Evolutionary conservation across 2,113 vertebrate species (phyloP), one percentile per base, ranked within the genome.

Genomic region (Thalassarche chlororhynchos): DNA sequence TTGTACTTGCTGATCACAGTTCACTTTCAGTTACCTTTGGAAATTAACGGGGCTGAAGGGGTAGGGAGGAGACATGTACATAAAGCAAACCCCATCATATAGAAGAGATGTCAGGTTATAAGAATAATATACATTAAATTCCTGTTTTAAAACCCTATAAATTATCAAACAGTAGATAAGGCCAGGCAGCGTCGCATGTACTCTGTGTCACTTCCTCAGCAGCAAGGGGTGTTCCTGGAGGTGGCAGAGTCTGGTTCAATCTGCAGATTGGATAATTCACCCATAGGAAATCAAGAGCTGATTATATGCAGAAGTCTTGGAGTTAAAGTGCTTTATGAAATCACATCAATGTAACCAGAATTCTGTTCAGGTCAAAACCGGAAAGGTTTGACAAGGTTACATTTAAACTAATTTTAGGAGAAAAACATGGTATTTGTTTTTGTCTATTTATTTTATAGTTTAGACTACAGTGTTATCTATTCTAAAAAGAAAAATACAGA

Each of bases 391-490:
- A 21, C 31, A 16, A 58, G 66, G 46, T 75, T 66, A 36, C 46
- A 23, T 31, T 49, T 75, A 8, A 58, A 51, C 1, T n/a, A 28
- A 46, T 75, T 78, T 79, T 62, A 68, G 52, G 51, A 58, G 54
- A 40, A 80, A 89, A 87, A 6, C 6, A 4, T 6, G 28, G 11
- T 36, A 9, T 76, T 82, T 92, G 32, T 1, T 54, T 92, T 84
- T 93, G 55, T 72, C 87, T 68, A 3, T 94, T 69, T 92, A 20
- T 80, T 69, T 90, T 17, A 40, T 42, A 57, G 71, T 68, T 95
- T 86, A 79, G 61, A 60, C 57, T 85, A 60, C 38, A 64, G 19
- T 25, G 23, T 28, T 92, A 12, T 79, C 61, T 90, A 8, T 29
- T 36, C n/a, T 42, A 29, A 36, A 58, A 79, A 36, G 62, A 46